Evolutionary conservation across 2,888 invertebrate genomes (phyloP).

Genomic region (Chymomyza fuscimana): DNA sequence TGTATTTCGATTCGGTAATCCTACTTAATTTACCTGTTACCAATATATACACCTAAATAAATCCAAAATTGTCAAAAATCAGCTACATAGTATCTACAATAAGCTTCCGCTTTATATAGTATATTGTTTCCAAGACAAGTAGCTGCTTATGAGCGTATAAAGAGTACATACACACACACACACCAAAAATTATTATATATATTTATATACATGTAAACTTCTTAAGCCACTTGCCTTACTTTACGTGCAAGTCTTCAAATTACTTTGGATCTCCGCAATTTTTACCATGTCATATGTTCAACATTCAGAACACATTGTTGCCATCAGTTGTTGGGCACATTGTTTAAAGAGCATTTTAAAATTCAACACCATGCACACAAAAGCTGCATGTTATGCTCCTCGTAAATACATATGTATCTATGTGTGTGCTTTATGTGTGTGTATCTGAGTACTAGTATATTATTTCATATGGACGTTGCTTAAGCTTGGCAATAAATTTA

Average conservation of each 20-base stretch:
- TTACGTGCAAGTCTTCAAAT: background rate
- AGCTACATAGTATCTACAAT: background rate
- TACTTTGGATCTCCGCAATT: background rate
- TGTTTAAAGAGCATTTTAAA: constrained; percentile 72
- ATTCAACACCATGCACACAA: constrained; percentile 51
- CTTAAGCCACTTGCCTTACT: background rate
- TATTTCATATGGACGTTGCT: constrained; percentile 70
- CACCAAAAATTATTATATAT: background rate
- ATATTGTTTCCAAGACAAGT: background rate
- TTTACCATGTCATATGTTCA: background rate
- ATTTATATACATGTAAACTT: background rate
- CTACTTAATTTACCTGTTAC: background rate
- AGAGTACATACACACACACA: too few species aligned
- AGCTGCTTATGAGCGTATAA: background rate
- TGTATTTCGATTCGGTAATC: background rate
- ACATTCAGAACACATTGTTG: constrained; percentile 59
- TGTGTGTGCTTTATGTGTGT: constrained; percentile 15
- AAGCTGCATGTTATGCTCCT: background rate
- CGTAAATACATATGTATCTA: background rate
- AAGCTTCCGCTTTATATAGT: background rate
- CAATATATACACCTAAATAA: background rate
- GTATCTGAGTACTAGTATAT: constrained; percentile 37
- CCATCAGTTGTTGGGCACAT: constrained; percentile 61
- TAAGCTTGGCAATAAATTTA: constrained; percentile 69
- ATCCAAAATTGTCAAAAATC: background rate